phyloP scores from a whole-genome alignment of 2,797 vertebrate genomes.

The Lepus oiostolus region DNA sequence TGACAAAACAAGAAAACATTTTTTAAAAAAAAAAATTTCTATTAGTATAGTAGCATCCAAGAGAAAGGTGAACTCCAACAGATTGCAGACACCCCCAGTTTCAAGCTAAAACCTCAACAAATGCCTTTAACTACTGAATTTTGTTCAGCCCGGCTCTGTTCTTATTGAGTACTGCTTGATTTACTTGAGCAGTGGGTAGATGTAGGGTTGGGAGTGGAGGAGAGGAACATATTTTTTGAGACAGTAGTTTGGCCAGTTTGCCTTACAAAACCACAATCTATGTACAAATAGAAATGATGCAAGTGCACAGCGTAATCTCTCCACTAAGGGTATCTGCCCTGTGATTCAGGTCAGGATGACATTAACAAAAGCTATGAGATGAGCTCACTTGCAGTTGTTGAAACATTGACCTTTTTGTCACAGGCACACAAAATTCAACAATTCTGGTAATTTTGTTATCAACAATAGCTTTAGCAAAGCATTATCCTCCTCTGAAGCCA shows the following conservation, averaged over 20 bases:
- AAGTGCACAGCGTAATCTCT: background rate
- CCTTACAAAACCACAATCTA: background rate
- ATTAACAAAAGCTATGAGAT: slow-evolving; percentile 5
- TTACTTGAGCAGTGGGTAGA: background rate
- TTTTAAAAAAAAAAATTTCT: background rate
- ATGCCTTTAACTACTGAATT: background rate
- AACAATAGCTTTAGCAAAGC: slow-evolving; percentile 6
- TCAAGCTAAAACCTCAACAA: background rate
- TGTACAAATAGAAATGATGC: background rate
- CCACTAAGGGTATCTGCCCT: background rate
- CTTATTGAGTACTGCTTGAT: background rate
- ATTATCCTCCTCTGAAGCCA: background rate
- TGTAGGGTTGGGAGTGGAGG: background rate
- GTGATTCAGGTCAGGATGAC: background rate
- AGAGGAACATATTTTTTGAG: background rate
- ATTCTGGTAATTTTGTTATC: slow-evolving; percentile 27
- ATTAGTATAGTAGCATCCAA: background rate
- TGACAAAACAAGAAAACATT: background rate
- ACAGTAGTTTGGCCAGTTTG: background rate
- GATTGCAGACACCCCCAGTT: background rate
- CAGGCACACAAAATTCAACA: background rate
- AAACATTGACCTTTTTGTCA: slow-evolving; percentile 48
- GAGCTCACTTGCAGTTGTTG: background rate
- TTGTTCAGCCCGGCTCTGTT: background rate
- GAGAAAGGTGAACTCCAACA: background rate